Percentiles rank a stretch among this genome's conserved stretches.
phyloP scores from a whole-genome alignment of 2,888 invertebrate species.

The Lypha dubia region DNA sequence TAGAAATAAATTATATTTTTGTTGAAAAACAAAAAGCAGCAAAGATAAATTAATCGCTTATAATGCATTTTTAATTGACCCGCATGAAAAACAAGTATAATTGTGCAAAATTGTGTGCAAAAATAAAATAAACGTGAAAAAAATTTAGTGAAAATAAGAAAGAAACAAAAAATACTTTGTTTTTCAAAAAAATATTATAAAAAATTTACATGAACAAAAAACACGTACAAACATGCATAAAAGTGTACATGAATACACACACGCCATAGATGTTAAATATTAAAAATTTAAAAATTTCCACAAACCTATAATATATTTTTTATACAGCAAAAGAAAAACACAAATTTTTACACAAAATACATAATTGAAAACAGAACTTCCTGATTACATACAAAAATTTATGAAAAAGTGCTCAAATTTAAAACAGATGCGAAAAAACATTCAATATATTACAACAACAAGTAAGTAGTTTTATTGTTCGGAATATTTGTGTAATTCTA shows the following conservation, averaged over 20 bases:
- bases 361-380: neutral
- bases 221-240: conserved; percentile 1
- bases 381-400: conserved; percentile 11
- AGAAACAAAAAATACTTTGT: conserved; percentile 11
- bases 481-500: neutral
- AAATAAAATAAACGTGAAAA: conserved; percentile 18
- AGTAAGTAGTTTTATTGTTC: conserved; percentile 32
- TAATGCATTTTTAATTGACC: conserved; percentile 70
- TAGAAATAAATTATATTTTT: conserved; percentile 1
- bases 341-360: conserved; percentile 3
- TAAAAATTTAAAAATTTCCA: neutral
- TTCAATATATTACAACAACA: conserved; percentile 26
- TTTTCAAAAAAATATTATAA: neutral
- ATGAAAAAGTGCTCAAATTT: conserved; percentile 7
- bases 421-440: neutral
- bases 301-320: neutral
- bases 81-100: conserved; percentile 44
- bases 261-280: neutral
- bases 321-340: conserved; percentile 7
- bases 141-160: conserved; percentile 4
- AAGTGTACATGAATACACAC: neutral
- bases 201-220: neutral
- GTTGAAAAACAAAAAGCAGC: neutral
- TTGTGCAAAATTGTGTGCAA: conserved; percentile 25
- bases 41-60: conserved; percentile 48